These are phyloP conservation scores for Archips xylosteana DNA, from an alignment of 2,888 invertebrate genomes.

Conservation along the genomic window DNA sequence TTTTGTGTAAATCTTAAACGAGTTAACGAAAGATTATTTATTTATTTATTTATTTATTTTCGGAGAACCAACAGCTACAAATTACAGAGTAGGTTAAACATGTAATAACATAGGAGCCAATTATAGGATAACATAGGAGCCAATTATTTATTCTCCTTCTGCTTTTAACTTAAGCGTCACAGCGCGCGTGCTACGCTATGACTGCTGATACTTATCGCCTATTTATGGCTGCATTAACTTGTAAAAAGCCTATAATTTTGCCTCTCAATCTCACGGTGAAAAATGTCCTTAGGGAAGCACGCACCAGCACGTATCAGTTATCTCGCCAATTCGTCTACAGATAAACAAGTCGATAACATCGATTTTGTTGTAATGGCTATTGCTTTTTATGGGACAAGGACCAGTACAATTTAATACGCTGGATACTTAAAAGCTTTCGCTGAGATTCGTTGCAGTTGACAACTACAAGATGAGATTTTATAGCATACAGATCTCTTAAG, in stretches of 20 bases:
- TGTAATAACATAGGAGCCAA: no score
- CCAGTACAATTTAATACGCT: neutral
- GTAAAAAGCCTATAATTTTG: slow-evolving; percentile 79
- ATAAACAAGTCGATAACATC: slow-evolving; percentile 30
- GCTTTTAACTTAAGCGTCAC: slow-evolving; percentile 53
- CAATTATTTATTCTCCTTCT: slow-evolving; percentile 17
- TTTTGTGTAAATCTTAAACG: neutral
- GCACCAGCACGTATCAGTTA: slow-evolving; percentile 42
- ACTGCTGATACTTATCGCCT: slow-evolving; percentile 72
- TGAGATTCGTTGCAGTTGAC: neutral
- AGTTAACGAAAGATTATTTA: neutral
- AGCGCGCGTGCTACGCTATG: slow-evolving; percentile 68
- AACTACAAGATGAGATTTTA: neutral
- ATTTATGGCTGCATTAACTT: slow-evolving; percentile 77
- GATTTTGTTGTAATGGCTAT: slow-evolving; percentile 4
- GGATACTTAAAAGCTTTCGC: neutral
- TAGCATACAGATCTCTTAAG: no score
- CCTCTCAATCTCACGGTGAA: slow-evolving; percentile 64
- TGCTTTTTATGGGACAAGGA: slow-evolving; percentile 15
- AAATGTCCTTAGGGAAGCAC: slow-evolving; percentile 69
- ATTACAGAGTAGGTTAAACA: no score
- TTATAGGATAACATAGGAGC: no score
- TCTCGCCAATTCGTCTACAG: slow-evolving; percentile 36
- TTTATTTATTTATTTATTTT: no score
- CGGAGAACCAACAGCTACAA: no score